Evolutionary conservation across 2,888 invertebrate genomes (phyloP).

Genomic region (Trichopria drosophilae): DNA sequence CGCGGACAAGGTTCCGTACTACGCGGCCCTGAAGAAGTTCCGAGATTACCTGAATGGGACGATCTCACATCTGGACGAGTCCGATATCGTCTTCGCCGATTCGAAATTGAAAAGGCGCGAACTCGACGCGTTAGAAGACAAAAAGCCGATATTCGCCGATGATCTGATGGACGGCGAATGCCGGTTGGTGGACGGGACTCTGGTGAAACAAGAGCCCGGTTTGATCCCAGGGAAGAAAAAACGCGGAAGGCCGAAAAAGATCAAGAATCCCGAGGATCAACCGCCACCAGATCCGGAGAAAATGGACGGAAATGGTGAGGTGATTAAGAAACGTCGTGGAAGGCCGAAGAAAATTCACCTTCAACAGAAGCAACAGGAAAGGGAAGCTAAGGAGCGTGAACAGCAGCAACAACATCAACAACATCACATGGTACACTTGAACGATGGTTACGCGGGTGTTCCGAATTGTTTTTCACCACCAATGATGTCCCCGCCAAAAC

Average conservation of each 20-base stretch:
- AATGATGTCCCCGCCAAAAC: conserved; percentile 54
- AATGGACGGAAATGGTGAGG: conserved; percentile 61
- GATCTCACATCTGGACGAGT: conserved; percentile 80
- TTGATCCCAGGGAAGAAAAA: conserved; percentile 80
- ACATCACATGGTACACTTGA: conserved; percentile 45
- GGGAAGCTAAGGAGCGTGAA: conserved; percentile 50
- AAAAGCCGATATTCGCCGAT: conserved; percentile 46
- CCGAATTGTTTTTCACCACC: conserved; percentile 54
- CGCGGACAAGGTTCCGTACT: conserved; percentile 97
- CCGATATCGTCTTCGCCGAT: conserved; percentile 83
- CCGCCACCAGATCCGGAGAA: conserved; percentile 59
- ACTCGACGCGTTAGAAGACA: conserved; percentile 47
- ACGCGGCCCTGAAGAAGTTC: conserved; percentile 92
- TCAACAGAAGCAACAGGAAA: conserved; percentile 53
- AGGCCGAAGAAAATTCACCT: conserved; percentile 81
- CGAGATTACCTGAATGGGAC: conserved; percentile 90
- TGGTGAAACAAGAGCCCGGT: conserved; percentile 49
- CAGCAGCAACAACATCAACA: conserved; percentile 44
- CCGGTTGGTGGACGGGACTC: conserved; percentile 49
- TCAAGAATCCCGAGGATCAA: conserved; percentile 71
- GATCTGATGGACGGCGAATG: conserved; percentile 49
- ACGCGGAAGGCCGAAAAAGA: conserved; percentile 86
- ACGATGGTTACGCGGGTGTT: conserved; percentile 48
- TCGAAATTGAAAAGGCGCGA: conserved; percentile 66
- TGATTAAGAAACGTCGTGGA: conserved; percentile 85